Evolutionary conservation across 2,888 invertebrate genomes (phyloP).

Genomic region (Gnatocerus cornutus): DNA sequence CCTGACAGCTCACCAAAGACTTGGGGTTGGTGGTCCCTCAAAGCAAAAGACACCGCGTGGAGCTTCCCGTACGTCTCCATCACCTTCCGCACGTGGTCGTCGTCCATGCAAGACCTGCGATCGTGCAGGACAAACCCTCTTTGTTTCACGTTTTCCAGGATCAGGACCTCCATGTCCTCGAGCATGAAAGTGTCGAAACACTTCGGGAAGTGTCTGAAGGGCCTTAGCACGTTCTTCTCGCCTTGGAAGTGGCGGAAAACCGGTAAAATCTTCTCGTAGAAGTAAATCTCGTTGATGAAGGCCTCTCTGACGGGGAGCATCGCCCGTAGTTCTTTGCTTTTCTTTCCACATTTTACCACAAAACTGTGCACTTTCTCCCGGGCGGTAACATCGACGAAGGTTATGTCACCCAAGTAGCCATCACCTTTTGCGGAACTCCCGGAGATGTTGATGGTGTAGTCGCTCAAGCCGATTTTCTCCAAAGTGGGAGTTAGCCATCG

Average conservation of each 20-base stretch:
- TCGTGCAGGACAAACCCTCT: slow-evolving; percentile 49
- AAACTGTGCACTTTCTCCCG: slow-evolving; percentile 12
- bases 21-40: slow-evolving; percentile 50
- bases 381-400: slow-evolving; percentile 28
- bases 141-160: slow-evolving; percentile 52
- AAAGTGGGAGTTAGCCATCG: slow-evolving; percentile 23
- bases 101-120: slow-evolving; percentile 43
- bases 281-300: slow-evolving; percentile 43
- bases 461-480: slow-evolving; percentile 13
- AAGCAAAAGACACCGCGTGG: slow-evolving; percentile 56
- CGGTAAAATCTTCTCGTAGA: slow-evolving; percentile 36
- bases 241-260: slow-evolving; percentile 44
- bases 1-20: slow-evolving; percentile 44
- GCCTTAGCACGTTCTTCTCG: slow-evolving; percentile 4
- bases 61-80: slow-evolving; percentile 53
- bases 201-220: slow-evolving; percentile 39
- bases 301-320: slow-evolving; percentile 30
- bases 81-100: slow-evolving; percentile 46
- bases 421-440: slow-evolving; percentile 44
- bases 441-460: slow-evolving; percentile 16
- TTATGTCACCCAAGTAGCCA: slow-evolving; percentile 38
- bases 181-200: slow-evolving; percentile 37
- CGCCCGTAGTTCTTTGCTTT: slow-evolving; percentile 19
- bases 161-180: slow-evolving; percentile 48
- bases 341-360: slow-evolving; percentile 39